These are phyloP conservation scores for Chymomyza procnemis DNA, from an alignment of 2,888 invertebrate genomes.

Conservation along the genomic window DNA sequence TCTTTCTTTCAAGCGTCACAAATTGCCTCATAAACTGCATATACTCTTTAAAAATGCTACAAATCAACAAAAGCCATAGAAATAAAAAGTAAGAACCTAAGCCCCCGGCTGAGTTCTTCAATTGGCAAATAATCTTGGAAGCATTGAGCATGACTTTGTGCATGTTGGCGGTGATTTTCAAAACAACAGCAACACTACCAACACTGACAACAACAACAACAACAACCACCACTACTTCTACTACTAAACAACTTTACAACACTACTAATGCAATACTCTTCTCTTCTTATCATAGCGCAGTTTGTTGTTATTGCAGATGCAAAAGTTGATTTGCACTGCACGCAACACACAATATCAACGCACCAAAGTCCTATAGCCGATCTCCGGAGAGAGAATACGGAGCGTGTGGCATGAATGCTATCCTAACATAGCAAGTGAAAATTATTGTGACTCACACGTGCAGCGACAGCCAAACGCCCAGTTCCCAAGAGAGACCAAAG, in stretches of 20 bases:
- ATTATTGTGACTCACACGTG: conserved; percentile 54
- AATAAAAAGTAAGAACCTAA: not conserved
- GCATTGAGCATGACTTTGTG: conserved; percentile 65
- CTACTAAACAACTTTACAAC: not conserved
- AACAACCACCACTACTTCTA: not conserved
- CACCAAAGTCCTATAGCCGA: conserved; percentile 18
- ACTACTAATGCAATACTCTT: not conserved
- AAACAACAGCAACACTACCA: conserved; percentile 30
- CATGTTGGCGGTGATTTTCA: conserved; percentile 67
- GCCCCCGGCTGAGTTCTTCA: conserved; percentile 12
- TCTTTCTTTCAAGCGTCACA: not conserved
- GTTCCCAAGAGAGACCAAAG: conserved; percentile 5
- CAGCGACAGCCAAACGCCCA: conserved; percentile 1
- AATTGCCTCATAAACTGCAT: not conserved
- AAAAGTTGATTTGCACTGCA: conserved; percentile 58
- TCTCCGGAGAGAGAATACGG: not conserved
- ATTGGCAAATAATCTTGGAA: conserved; percentile 54
- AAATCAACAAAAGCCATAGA: not conserved
- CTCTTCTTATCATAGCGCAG: conserved; percentile 29
- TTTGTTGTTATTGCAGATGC: conserved; percentile 68
- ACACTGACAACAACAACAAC: conserved; percentile 18
- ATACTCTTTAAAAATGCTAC: not conserved
- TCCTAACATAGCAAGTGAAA: conserved; percentile 49
- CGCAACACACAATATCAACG: conserved; percentile 56
- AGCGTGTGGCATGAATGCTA: not conserved